These are phyloP conservation scores for Triplophysa tibetana DNA, from an alignment of 2,113 vertebrate species.

Conservation along the genomic window DNA sequence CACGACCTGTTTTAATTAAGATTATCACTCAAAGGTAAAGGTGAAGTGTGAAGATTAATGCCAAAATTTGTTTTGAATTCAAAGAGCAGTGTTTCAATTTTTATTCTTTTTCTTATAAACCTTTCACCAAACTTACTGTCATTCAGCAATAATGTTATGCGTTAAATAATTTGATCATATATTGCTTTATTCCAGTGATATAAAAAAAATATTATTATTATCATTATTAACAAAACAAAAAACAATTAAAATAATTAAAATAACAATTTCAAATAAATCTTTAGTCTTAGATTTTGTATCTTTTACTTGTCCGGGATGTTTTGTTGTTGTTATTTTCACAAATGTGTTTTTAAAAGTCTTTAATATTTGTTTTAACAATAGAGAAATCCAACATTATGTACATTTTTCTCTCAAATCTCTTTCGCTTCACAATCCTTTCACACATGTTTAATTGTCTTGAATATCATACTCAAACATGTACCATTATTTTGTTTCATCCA, in stretches of 20 bases:
- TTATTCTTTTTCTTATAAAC: background rate
- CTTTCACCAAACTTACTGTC: background rate
- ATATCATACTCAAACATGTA: slow-evolving; percentile 29
- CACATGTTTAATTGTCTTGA: slow-evolving; percentile 51
- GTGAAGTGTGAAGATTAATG: background rate
- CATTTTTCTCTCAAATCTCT: background rate
- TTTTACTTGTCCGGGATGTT: background rate
- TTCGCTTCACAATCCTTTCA: slow-evolving; percentile 48
- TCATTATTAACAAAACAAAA: background rate
- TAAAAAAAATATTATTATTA: too few relatives aligned
- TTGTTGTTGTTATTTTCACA: background rate
- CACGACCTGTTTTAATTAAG: slow-evolving; percentile 6
- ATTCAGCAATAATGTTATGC: background rate
- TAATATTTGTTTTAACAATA: background rate
- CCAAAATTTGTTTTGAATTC: background rate
- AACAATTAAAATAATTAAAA: background rate
- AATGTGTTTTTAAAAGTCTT: background rate
- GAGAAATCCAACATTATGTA: background rate
- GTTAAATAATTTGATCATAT: background rate
- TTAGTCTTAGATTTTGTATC: background rate
- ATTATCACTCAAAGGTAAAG: slow-evolving; percentile 2
- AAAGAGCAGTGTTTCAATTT: background rate
- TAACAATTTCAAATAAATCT: background rate
- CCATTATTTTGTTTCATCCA: slow-evolving; percentile 43
- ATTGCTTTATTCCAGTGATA: too few relatives aligned